Conservation (phyloP, 2,888 invertebrate species). For the Lasius fuliginosus region DNA sequence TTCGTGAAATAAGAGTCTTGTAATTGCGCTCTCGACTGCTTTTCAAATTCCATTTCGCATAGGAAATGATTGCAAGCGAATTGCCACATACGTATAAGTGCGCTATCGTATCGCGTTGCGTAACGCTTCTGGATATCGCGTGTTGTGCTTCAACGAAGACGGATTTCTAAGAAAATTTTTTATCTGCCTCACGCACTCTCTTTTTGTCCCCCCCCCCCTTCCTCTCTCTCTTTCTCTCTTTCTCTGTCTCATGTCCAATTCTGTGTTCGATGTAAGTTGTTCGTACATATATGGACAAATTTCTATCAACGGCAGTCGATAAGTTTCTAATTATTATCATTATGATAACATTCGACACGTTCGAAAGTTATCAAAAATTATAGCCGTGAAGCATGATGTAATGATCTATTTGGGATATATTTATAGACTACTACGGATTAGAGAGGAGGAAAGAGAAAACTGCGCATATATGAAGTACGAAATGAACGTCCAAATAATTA, state of each 20-base stretch:
- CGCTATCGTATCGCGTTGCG: neutral
- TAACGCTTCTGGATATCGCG: neutral
- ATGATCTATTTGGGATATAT: neutral
- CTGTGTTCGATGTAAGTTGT: neutral
- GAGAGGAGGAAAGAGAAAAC: neutral
- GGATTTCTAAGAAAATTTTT: conserved; percentile 22
- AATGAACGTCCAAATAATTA: conserved; percentile 57
- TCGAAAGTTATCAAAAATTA: neutral
- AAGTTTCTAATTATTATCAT: neutral
- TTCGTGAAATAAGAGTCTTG: conserved; percentile 34
- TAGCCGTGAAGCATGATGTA: neutral
- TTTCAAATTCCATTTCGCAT: conserved; percentile 6
- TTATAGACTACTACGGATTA: neutral
- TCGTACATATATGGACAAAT: neutral
- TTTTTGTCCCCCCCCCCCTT: neutral
- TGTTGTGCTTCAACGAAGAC: neutral
- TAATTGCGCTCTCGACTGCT: conserved; percentile 25
- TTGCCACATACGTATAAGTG: neutral
- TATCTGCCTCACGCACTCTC: neutral
- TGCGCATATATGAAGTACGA: neutral
- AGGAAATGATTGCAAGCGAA: conserved; percentile 16
- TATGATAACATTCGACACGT: neutral
- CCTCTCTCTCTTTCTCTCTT: neutral
- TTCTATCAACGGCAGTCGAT: neutral
- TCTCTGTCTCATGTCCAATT: neutral